These are phyloP conservation scores for Pseudococcus viburni DNA, from an alignment of 2,888 invertebrate species.

Conservation along the genomic window DNA sequence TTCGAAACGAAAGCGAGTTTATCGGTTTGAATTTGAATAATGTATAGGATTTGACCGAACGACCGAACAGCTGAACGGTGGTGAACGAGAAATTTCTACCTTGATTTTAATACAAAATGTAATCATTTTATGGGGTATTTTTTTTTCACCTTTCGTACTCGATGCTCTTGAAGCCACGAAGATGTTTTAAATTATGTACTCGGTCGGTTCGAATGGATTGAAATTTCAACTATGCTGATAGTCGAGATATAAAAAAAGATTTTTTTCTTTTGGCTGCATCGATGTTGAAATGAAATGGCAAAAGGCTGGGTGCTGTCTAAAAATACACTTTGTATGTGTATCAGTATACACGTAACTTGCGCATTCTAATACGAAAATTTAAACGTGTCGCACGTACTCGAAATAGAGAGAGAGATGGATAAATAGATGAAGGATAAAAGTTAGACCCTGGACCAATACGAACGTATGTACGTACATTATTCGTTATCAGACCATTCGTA, in stretches of 20 bases:
- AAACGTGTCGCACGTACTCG: background rate
- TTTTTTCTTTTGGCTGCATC: slow-evolving; percentile 10
- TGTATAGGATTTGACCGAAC: background rate
- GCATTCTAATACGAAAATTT: slow-evolving; percentile 14
- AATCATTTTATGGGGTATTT: background rate
- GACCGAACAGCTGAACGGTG: background rate
- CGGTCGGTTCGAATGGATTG: background rate
- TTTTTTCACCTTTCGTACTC: too few relatives aligned
- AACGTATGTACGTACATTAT: background rate
- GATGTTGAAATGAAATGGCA: background rate
- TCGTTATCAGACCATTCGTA: background rate
- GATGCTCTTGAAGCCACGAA: background rate
- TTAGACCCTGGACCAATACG: background rate
- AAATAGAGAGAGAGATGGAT: background rate
- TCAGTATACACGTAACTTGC: background rate
- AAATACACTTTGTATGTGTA: background rate
- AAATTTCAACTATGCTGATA: background rate
- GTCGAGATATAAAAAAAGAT: background rate
- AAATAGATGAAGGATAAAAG: background rate
- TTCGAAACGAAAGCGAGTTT: background rate
- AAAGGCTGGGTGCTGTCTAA: background rate
- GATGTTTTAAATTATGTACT: background rate
- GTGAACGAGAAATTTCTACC: background rate
- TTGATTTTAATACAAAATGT: background rate
- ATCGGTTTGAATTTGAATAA: background rate